Evolutionary conservation across 1,140 invertebrate species (phyloP), one percentile per base, ranked within the genome.

Genomic region (Alviniconcha marisindica): DNA sequence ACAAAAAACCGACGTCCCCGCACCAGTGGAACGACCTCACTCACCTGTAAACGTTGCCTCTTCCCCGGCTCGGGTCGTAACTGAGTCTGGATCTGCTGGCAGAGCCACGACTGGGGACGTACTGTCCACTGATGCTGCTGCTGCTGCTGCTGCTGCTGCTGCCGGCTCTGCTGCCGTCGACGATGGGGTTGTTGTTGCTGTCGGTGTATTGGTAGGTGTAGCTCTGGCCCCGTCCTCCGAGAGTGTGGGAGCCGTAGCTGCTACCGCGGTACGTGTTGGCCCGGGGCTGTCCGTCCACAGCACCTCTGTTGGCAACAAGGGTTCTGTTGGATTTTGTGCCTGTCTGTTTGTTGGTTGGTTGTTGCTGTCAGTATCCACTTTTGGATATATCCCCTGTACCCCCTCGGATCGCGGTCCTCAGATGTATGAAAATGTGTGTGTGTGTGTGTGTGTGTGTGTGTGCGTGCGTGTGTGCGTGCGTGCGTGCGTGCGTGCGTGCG

Each of bases 211-310:
- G 54, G 54, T 51, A 60, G 14, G 84, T 82, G 66, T 85, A 85
- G 77, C 84, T 85, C 84, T 56, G 73, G 4, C 84, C 84, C 14
- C 84, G 31, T 2, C 84, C 84, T 0, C 84, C 84, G 7, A 85
- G 69, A 10, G 84, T 85, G 69, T 85, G 84, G 15, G 76, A 82
- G 5, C 84, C 84, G 69, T 85, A 85, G 36, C 76, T 80, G 14
- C 60, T 21, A 21, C 77, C 77, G 2, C 66, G 60, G 74, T 84
- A 84, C 48, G 81, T 38, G 4, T n/a, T 63, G 21, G 36, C 40
- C 7, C 31, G 81, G 44, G 44, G 5, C 7, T 24, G n/a, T 10
- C 7, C n/a, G 63, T 36, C 63, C 7, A 24, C 12, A 36, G 24
- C 5, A 12, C 24, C n/a, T 36, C 63, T 31, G n/a, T n/a, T n/a